These are phyloP conservation scores for Drosophila gunungcola DNA, from an alignment of 1,140 invertebrate species.

Conservation along the genomic window DNA sequence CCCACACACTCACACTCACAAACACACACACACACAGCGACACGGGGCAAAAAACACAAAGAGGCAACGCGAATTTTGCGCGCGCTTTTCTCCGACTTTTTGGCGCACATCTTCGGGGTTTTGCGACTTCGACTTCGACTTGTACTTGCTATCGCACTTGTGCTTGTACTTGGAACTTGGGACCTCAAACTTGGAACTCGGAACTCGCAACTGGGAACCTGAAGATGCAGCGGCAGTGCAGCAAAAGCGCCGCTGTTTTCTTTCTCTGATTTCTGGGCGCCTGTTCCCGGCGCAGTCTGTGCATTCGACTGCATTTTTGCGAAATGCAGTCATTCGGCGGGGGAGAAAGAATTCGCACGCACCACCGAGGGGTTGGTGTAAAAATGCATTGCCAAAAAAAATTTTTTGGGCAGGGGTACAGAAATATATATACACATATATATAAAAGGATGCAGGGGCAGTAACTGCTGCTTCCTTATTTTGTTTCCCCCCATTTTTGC, in stretches of 20 bases:
- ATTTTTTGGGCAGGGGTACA: background rate
- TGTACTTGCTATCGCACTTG: constrained; percentile 27
- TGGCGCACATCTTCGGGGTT: constrained; percentile 67
- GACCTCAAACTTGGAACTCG: constrained; percentile 4
- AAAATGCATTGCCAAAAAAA: constrained; percentile 44
- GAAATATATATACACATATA: background rate
- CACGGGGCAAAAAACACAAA: constrained; percentile 1
- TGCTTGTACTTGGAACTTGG: constrained; percentile 22
- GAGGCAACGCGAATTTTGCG: constrained; percentile 68
- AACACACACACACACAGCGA: constrained; percentile 19
- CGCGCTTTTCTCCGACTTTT: constrained; percentile 65
- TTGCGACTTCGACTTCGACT: constrained; percentile 54
- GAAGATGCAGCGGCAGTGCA: constrained; percentile 57
- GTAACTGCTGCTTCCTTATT: background rate
- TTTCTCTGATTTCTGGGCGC: constrained; percentile 67
- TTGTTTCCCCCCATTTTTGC: background rate
- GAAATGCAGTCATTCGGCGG: constrained; percentile 39
- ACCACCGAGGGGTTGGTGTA: constrained; percentile 28
- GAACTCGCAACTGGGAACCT: constrained; percentile 26
- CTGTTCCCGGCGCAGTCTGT: constrained; percentile 66
- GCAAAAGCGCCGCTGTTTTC: constrained; percentile 29
- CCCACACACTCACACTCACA: background rate
- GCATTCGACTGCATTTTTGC: constrained; percentile 76
- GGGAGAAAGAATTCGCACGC: constrained; percentile 39
- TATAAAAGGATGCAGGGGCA: constrained; percentile 25